Conservation (phyloP, 2,888 invertebrate genomes). For the Cerastoderma edule region DNA sequence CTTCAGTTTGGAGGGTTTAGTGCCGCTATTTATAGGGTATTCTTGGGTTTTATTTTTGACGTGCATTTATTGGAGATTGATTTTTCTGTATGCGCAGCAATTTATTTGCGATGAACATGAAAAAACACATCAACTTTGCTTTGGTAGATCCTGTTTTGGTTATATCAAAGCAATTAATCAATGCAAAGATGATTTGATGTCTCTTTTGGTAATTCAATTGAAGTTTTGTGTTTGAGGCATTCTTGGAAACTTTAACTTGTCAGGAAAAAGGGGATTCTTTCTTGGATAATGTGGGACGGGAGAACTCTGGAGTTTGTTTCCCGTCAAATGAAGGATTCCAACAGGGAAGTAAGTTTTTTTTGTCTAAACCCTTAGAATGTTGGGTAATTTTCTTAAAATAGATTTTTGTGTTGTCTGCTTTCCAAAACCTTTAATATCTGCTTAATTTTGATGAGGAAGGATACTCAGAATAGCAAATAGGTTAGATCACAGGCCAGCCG, state of each 20-base stretch:
- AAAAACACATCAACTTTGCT: background rate
- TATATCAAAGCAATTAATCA: no score
- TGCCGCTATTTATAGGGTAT: background rate
- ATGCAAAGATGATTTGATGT: no score
- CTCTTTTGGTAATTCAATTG: no score
- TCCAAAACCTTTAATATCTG: no score
- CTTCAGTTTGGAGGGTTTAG: background rate
- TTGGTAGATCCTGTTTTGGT: background rate
- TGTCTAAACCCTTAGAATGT: no score
- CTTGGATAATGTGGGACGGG: conserved; percentile 47
- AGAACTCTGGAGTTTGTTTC: conserved; percentile 54
- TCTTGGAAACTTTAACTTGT: no score
- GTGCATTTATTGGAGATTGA: conserved; percentile 2
- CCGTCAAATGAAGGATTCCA: conserved; percentile 3
- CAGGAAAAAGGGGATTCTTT: background rate
- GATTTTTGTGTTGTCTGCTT: no score
- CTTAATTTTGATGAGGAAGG: no score
- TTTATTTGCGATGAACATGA: background rate
- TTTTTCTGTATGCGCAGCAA: conserved; percentile 7
- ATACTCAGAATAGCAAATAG: no score
- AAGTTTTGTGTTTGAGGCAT: no score
- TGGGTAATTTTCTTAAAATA: no score
- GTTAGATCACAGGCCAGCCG: no score
- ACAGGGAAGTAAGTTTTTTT: conserved; percentile 5
- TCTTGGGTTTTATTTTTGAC: conserved; percentile 9